Evolutionary conservation across 2,113 vertebrate genomes (phyloP).

Genomic region (Boleophthalmus pectinirostris): DNA sequence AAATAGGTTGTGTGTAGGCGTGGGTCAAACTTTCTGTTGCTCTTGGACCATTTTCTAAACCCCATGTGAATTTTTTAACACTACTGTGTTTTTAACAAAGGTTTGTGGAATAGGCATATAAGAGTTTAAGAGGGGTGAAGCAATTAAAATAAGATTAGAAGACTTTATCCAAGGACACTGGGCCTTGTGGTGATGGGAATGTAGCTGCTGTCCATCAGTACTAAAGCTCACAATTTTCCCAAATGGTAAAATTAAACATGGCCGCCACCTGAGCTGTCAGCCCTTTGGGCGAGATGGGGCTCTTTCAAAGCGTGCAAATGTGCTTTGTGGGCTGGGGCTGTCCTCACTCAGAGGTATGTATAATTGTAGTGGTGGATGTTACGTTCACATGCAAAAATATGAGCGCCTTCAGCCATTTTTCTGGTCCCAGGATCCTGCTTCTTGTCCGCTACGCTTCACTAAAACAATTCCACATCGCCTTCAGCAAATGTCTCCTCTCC

Average conservation of each 20-base stretch:
- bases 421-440: slow-evolving; percentile 64
- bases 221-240: slow-evolving; percentile 50
- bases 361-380: slow-evolving; percentile 62
- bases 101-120: not conserved
- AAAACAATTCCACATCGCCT: slow-evolving; percentile 76
- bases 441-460: slow-evolving; percentile 64
- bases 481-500: slow-evolving; percentile 66
- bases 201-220: slow-evolving; percentile 44
- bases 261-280: slow-evolving; percentile 61
- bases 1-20: slow-evolving; percentile 78
- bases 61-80: slow-evolving; percentile 25
- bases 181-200: slow-evolving; percentile 42
- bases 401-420: slow-evolving; percentile 67
- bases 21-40: slow-evolving; percentile 75
- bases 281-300: slow-evolving; percentile 52
- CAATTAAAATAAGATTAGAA: slow-evolving; percentile 51
- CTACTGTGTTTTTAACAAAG: slow-evolving; percentile 16
- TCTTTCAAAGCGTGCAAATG: slow-evolving; percentile 62
- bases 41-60: slow-evolving; percentile 55
- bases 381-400: slow-evolving; percentile 59
- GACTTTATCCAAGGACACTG: slow-evolving; percentile 49
- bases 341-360: slow-evolving; percentile 60
- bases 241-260: slow-evolving; percentile 57
- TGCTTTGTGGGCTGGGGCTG: slow-evolving; percentile 61
- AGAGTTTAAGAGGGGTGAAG: slow-evolving; percentile 8